Evolutionary conservation across 2,797 vertebrate genomes (phyloP).

Genomic region (Podarcis lilfordi): DNA sequence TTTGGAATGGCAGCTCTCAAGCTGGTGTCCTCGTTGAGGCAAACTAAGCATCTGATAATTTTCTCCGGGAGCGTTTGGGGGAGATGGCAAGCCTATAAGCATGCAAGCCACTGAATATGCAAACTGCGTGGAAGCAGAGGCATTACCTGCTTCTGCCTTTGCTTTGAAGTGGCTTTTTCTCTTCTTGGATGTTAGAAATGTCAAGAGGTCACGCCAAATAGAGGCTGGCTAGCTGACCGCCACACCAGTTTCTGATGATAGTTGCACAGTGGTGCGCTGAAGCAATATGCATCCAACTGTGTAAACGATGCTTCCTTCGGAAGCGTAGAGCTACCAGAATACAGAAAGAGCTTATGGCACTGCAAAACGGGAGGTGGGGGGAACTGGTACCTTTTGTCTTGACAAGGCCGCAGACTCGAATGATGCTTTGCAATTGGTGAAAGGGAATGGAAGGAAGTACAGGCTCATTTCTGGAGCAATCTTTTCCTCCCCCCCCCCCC

Average conservation of each 20-base stretch:
- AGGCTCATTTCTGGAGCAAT: neutral
- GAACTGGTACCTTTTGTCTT: neutral
- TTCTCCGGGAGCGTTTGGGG: slow-evolving; percentile 27
- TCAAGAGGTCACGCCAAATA: slow-evolving; percentile 65
- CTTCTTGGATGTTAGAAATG: slow-evolving; percentile 59
- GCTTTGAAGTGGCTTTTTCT: slow-evolving; percentile 65
- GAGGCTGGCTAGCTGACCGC: slow-evolving; percentile 63
- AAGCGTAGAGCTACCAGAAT: slow-evolving; percentile 40
- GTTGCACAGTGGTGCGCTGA: slow-evolving; percentile 70
- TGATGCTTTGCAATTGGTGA: neutral
- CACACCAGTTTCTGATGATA: slow-evolving; percentile 60
- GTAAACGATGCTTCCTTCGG: slow-evolving; percentile 64
- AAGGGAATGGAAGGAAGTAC: neutral
- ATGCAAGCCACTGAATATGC: slow-evolving; percentile 67
- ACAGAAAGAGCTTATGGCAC: slow-evolving; percentile 27
- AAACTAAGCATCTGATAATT: slow-evolving; percentile 36
- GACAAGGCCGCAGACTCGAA: neutral
- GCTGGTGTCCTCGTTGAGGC: slow-evolving; percentile 29
- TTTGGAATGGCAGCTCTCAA: fast-evolving
- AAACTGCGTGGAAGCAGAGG: slow-evolving; percentile 61
- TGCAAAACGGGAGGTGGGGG: neutral
- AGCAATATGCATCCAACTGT: slow-evolving; percentile 67
- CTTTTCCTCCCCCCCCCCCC: fast-evolving
- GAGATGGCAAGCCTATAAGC: slow-evolving; percentile 41
- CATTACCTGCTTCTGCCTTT: slow-evolving; percentile 63